Base-by-base conservation (phyloP, 37 sponge, comb jelly and placozoan species). In the Beroe forskalii region DNA sequence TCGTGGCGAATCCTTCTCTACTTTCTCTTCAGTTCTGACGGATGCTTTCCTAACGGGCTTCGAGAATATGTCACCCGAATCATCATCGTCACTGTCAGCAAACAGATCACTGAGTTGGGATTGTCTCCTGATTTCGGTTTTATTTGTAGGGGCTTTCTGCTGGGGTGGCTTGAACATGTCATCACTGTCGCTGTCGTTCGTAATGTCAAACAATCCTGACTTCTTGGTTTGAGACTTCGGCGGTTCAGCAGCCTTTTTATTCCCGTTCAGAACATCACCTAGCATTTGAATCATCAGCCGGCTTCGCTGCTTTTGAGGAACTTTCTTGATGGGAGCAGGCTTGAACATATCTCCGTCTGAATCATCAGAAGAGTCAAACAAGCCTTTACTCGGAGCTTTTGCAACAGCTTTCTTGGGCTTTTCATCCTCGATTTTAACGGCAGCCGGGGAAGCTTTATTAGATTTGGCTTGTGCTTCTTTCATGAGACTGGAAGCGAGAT, bases 81-180 rank as follows among this genome's bases (percentile, higher is more conserved):
- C 66, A 35, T 69, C 72, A 4, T 69, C 72, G 38, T 69, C 72
- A 33, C 72, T 69, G 72, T 69, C 72, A 69, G 33, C 72, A 69
- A 69, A 69, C 3, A 69, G 35, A 17, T 69, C 72, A 35, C 32
- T 32, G 9, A 69, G 55, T 48, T 48, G 55, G 12, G 55, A 48
- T 12, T 48, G 55, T 12, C 55, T 6, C 55, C 55, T 48, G 6
- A 17, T 48, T 12, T 48, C 55, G 12, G 12, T 48, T 12, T 48
- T 48, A 48, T 6, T 12, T 48, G 55, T 17, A 17, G 55, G 12
- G 12, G 12, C 12, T 6, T 6, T 17, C 55, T 48, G 55, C 12
- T 17, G 6, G 6, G 55, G 55, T 48, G 55, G 55, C 12, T 48
- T 48, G 55, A 48, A 48, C 55, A 48, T 48, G 55, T 48, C 55